Evolutionary conservation across 2,888 invertebrate genomes (phyloP).

Genomic region (Drosophila neoperkinsi): DNA sequence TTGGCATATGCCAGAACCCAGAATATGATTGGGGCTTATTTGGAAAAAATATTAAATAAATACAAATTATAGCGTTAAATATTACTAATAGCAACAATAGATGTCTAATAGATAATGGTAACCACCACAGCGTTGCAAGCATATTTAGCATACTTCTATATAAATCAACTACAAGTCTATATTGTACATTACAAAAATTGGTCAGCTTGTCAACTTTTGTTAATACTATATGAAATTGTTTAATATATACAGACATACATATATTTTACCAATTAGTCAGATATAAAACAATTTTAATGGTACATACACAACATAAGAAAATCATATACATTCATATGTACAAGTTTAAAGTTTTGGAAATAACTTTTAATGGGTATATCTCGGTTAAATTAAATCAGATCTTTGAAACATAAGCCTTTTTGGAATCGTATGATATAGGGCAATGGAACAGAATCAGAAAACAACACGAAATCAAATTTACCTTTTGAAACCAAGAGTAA

Average conservation of each 20-base stretch:
- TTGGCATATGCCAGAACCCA: constrained; percentile 37
- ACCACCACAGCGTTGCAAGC: constrained; percentile 59
- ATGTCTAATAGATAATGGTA: constrained; percentile 73
- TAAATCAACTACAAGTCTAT: constrained; percentile 47
- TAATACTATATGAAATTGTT: constrained; percentile 69
- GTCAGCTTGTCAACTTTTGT: constrained; percentile 77
- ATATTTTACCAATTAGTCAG: constrained; percentile 69
- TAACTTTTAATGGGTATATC: constrained; percentile 3
- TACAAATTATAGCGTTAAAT: constrained; percentile 56
- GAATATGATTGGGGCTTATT: constrained; percentile 36
- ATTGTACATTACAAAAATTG: constrained; percentile 72
- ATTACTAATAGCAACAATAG: constrained; percentile 59
- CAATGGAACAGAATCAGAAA: not conserved
- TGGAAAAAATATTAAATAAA: constrained; percentile 38
- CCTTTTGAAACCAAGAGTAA: not conserved
- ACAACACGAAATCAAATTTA: not conserved
- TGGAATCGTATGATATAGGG: not conserved
- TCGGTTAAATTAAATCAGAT: constrained; percentile 5
- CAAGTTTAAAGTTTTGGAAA: constrained; percentile 7
- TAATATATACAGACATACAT: constrained; percentile 51
- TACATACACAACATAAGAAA: constrained; percentile 33
- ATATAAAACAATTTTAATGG: constrained; percentile 64
- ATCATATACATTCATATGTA: constrained; percentile 39
- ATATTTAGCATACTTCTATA: constrained; percentile 60
- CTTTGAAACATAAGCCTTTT: not conserved